Percentiles rank a stretch among this genome's conserved stretches.
Conservation (phyloP, 2,888 invertebrate genomes). For the Idaea biselata region DNA sequence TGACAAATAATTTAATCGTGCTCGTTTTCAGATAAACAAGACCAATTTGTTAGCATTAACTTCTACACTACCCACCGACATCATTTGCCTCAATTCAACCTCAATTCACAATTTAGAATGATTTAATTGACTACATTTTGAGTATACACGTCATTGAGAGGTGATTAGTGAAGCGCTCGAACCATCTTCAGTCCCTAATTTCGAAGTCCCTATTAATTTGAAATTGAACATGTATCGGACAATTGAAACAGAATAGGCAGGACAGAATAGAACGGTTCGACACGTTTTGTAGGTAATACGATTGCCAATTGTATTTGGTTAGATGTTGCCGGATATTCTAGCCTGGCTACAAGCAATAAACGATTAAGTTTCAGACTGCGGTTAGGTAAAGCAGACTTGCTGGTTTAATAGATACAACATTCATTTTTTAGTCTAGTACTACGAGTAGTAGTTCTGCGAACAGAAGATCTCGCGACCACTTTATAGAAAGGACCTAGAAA, state of each 20-base stretch:
- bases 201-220: constrained; percentile 57
- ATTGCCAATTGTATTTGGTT: constrained; percentile 49
- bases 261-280: constrained; percentile 55
- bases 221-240: constrained; percentile 59
- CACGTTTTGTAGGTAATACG: constrained; percentile 67
- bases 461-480: too few relatives aligned
- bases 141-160: constrained; percentile 31
- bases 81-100: not conserved
- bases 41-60: not conserved
- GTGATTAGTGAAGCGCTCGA: constrained; percentile 55
- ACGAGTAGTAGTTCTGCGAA: too few relatives aligned
- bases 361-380: constrained; percentile 2
- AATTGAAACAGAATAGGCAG: constrained; percentile 55
- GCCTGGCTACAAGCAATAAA: constrained; percentile 27
- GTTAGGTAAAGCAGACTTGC: too few relatives aligned
- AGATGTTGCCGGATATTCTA: constrained; percentile 44
- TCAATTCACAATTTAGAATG: not conserved
- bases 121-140: constrained; percentile 51
- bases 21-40: not conserved
- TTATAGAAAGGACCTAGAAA: too few relatives aligned
- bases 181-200: constrained; percentile 55
- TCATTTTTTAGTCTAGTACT: too few relatives aligned
- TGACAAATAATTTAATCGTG: not conserved
- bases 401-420: too few relatives aligned
- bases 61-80: not conserved